A percentile compares a stretch with the other conserved stretches of the same genome.
Evolutionary conservation across 2,888 invertebrate genomes (phyloP).

Genomic region (Agriopis aurantiaria): DNA sequence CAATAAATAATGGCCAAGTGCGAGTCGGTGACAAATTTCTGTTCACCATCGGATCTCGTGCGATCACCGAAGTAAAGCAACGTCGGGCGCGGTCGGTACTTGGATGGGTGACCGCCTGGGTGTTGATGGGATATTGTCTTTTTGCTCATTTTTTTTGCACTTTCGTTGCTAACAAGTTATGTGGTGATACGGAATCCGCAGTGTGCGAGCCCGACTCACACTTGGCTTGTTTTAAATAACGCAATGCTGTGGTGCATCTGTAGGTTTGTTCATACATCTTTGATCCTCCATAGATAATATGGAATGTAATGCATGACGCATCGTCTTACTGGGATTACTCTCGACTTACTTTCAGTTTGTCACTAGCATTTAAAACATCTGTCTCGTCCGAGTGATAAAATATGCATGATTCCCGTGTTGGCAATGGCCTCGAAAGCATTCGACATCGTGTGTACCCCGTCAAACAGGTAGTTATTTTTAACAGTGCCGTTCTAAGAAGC

Average conservation of each 20-base stretch:
- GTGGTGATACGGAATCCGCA: no score
- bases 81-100: no score
- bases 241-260: not conserved
- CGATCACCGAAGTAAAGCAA: no score
- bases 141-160: no score
- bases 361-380: slow-evolving; percentile 8
- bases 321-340: not conserved
- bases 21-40: no score
- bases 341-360: slow-evolving; percentile 9
- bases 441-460: slow-evolving; percentile 67
- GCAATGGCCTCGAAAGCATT: slow-evolving; percentile 73
- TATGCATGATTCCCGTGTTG: slow-evolving; percentile 56
- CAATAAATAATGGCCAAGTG: no score
- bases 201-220: no score
- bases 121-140: no score
- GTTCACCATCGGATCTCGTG: no score
- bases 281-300: not conserved
- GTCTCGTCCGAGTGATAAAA: slow-evolving; percentile 26
- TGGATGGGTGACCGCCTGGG: no score
- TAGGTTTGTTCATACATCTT: not conserved
- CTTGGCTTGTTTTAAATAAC: not conserved
- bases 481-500: slow-evolving; percentile 78
- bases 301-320: not conserved
- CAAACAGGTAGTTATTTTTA: slow-evolving; percentile 84
- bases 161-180: no score